phyloP scores from a whole-genome alignment of 2,797 vertebrate genomes.

The Enteromius afrohamiltoni region DNA sequence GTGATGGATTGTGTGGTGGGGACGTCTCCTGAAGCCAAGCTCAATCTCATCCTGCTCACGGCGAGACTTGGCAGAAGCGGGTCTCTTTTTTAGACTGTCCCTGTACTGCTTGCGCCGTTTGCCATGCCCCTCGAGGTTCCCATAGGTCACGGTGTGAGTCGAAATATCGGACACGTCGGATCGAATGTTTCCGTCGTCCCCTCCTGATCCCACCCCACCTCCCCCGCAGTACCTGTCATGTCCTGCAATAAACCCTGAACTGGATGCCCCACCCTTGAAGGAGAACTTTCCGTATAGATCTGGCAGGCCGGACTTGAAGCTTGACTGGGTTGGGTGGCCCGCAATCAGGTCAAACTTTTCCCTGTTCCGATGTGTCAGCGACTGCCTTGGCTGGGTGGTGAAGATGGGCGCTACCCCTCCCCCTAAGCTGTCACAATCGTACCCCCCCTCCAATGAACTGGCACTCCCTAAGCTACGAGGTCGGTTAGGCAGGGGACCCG shows the following conservation, averaged over 20 bases:
- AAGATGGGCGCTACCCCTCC: constrained; percentile 88
- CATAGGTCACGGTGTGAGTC: constrained; percentile 90
- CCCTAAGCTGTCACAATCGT: constrained; percentile 94
- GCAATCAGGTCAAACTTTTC: constrained; percentile 94
- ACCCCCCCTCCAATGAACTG: constrained; percentile 95
- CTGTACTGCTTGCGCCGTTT: constrained; percentile 88
- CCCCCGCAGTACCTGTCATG: constrained; percentile 87
- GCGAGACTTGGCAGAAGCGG: constrained; percentile 91
- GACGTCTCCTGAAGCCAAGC: constrained; percentile 89
- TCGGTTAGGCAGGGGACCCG: constrained; percentile 81
- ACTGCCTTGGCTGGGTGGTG: constrained; percentile 90
- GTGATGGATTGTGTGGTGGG: constrained; percentile 84
- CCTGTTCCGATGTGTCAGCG: constrained; percentile 85
- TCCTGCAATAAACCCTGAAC: constrained; percentile 83
- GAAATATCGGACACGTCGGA: constrained; percentile 90
- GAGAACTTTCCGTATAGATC: constrained; percentile 97
- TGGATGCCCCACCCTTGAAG: constrained; percentile 95
- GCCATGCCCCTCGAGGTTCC: constrained; percentile 88
- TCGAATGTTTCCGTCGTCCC: constrained; percentile 83
- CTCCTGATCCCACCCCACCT: constrained; percentile 77
- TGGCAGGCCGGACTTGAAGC: constrained; percentile 84
- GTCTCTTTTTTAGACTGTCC: constrained; percentile 90
- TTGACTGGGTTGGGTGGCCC: constrained; percentile 79
- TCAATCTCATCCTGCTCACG: constrained; percentile 97
- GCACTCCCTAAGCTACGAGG: constrained; percentile 96